Percentiles rank a stretch among this genome's conserved stretches.
phyloP scores from a whole-genome alignment of 2,113 vertebrate species.

The Ictidomys tridecemlineatus region DNA sequence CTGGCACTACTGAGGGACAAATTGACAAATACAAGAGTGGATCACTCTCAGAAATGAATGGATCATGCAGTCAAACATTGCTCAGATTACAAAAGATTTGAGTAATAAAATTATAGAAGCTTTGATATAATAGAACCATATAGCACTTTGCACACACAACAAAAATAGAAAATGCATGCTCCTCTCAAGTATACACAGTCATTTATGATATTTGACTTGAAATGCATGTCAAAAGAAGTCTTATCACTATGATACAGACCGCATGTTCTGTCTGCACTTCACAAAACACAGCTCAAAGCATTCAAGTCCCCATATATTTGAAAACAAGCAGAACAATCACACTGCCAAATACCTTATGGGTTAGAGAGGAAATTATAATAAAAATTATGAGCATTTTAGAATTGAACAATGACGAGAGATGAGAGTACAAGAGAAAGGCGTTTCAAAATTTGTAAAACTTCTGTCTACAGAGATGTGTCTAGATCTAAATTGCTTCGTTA shows the following conservation, averaged over 20 bases:
- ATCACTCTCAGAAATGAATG: not conserved
- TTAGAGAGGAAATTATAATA: constrained; percentile 3
- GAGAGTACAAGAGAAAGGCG: not conserved
- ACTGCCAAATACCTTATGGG: not conserved
- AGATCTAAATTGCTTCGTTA: not conserved
- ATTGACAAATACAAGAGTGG: not conserved
- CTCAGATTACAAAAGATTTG: not conserved
- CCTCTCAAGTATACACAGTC: not conserved
- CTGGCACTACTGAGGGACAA: not conserved
- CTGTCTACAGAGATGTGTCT: not conserved
- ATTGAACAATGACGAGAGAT: not conserved
- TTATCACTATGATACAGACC: not conserved
- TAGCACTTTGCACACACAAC: constrained; percentile 4
- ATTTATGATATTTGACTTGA: constrained; percentile 45
- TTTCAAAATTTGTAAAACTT: not conserved
- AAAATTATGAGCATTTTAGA: not conserved
- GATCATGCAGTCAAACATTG: not conserved
- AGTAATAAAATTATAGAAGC: constrained; percentile 39
- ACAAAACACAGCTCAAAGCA: constrained; percentile 18
- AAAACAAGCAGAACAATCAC: not conserved
- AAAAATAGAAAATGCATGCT: not conserved
- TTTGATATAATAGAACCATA: not conserved
- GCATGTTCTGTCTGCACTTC: constrained; percentile 9
- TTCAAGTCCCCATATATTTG: not conserved
- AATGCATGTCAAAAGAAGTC: constrained; percentile 34